phyloP scores from a whole-genome alignment of 2,888 invertebrate genomes.

The Tipula confusa region DNA sequence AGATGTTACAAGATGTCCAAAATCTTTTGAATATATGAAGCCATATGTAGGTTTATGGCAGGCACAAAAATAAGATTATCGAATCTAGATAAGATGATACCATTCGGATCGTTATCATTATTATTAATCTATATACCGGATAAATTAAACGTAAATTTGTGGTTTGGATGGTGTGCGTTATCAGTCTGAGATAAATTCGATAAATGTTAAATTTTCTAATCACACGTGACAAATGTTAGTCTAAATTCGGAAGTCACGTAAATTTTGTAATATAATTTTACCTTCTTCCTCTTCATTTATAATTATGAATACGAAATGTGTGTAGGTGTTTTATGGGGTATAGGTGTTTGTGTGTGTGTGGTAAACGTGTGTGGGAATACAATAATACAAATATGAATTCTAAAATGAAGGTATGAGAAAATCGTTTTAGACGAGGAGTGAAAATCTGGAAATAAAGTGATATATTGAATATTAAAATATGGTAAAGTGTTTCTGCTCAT shows the following conservation, averaged over 20 bases:
- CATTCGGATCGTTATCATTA: background rate
- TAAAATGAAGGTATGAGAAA: background rate
- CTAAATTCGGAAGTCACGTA: slow-evolving; percentile 12
- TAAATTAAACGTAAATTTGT: background rate
- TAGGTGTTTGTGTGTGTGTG: too few species aligned
- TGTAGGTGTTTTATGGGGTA: background rate
- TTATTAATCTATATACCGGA: background rate
- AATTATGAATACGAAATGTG: background rate
- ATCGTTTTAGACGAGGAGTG: background rate
- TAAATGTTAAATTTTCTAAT: background rate
- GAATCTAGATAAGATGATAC: background rate
- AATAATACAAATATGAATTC: too few species aligned
- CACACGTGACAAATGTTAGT: background rate
- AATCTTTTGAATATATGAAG: background rate
- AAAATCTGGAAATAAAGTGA: background rate
- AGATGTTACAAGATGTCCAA: background rate
- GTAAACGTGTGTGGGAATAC: background rate
- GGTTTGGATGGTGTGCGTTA: background rate
- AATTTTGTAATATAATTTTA: background rate
- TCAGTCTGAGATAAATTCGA: background rate
- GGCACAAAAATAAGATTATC: background rate
- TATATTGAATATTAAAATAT: background rate
- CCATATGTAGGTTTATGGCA: background rate
- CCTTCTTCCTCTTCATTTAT: background rate
- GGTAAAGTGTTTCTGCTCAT: background rate